Evolutionary conservation across 2,113 vertebrate species (phyloP).

Genomic region (Lichenostomus cassidix): DNA sequence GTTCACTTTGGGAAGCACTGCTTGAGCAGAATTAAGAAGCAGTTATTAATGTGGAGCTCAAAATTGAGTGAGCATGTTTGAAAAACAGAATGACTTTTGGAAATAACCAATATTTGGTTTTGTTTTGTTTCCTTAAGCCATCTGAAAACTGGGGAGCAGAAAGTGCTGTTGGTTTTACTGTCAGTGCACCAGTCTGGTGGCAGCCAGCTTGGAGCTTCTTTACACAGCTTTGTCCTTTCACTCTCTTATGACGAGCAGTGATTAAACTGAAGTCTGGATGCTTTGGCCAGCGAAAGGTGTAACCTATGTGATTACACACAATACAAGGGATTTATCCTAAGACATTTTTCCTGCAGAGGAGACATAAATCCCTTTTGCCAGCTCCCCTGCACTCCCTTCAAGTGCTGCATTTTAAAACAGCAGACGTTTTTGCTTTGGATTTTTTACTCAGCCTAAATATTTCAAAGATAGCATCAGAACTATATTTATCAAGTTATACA

Average conservation of each 20-base stretch:
- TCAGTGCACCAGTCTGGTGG: neutral
- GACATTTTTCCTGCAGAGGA: neutral
- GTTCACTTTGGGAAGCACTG: conserved; percentile 4
- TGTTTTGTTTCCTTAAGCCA: conserved; percentile 17
- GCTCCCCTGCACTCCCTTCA: neutral
- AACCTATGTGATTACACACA: conserved; percentile 43
- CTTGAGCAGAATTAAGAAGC: conserved; percentile 39
- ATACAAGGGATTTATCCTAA: conserved; percentile 16
- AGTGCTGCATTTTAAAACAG: neutral
- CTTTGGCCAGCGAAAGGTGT: conserved; percentile 42
- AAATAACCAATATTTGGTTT: conserved; percentile 15
- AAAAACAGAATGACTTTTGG: conserved; percentile 33
- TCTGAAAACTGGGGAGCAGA: neutral
- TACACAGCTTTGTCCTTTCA: neutral
- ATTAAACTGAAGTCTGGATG: conserved; percentile 42
- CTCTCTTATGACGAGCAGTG: neutral
- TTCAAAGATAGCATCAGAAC: conserved; percentile 49
- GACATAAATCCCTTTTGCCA: conserved; percentile 4
- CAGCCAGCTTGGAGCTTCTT: conserved; percentile 15
- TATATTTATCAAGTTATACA: conserved; percentile 30
- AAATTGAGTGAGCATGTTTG: neutral
- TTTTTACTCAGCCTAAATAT: conserved; percentile 49
- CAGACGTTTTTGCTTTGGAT: conserved; percentile 2
- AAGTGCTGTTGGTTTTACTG: conserved; percentile 3
- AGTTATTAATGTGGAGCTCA: neutral